Conservation (phyloP, 2,113 vertebrate species). For the Delphinus delphis region DNA sequence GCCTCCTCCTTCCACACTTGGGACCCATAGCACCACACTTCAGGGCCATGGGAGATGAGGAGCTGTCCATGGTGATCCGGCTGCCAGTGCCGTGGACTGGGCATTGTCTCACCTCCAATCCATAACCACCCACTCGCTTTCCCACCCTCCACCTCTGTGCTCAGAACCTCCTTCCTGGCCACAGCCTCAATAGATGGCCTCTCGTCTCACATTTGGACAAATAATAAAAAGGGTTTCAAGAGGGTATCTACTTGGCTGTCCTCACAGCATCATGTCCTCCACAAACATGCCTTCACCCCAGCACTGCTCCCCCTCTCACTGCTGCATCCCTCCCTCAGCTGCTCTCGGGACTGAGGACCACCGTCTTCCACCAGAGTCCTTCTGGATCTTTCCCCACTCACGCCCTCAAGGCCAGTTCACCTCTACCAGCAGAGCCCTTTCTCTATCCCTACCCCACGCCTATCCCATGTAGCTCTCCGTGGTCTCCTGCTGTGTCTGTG, state of each 20-base stretch:
- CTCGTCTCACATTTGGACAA: neutral
- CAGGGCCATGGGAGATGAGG: fast-evolving
- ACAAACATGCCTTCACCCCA: neutral
- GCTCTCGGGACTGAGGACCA: fast-evolving
- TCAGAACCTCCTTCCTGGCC: neutral
- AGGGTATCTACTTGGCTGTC: no score
- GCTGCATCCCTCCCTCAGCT: no score
- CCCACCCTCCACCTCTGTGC: neutral
- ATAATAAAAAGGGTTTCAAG: neutral
- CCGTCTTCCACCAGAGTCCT: fast-evolving
- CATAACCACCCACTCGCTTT: neutral
- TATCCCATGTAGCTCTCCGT: neutral
- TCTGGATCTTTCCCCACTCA: neutral
- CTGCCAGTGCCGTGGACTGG: fast-evolving
- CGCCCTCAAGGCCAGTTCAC: fast-evolving
- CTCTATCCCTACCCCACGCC: neutral
- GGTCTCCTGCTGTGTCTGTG: neutral
- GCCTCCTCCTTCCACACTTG: fast-evolving
- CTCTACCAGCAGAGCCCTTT: neutral
- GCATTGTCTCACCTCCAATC: fast-evolving
- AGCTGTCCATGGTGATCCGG: fast-evolving
- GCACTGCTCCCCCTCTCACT: fast-evolving
- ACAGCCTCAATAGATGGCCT: neutral
- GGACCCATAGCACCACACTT: no score
- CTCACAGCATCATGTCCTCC: neutral